Conservation (phyloP, 37 sponge, comb jelly and placozoan species). For the Ephydatia muelleri region DNA sequence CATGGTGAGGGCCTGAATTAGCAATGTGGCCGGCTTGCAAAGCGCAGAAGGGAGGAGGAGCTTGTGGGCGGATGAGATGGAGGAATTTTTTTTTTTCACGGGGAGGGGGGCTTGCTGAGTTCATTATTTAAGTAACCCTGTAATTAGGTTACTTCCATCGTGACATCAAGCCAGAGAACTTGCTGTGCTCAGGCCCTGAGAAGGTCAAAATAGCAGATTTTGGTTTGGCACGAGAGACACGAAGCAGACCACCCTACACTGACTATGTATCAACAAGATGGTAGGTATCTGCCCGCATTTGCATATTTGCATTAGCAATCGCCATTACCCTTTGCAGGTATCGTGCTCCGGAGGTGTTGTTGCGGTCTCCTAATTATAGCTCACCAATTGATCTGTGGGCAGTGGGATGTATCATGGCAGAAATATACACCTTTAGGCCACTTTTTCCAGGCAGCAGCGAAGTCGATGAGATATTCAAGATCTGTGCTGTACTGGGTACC, state of each 20-base stretch:
- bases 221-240: slow-evolving; percentile 95
- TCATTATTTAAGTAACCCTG: neutral
- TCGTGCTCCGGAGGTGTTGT: slow-evolving; percentile 92
- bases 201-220: slow-evolving; percentile 97
- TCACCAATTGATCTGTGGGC: slow-evolving; percentile 99
- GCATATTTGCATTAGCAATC: neutral
- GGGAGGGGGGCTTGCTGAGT: neutral
- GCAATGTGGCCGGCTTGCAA: no score
- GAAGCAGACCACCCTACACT: slow-evolving; percentile 95
- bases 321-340: slow-evolving; percentile 66
- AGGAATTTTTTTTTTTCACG: neutral
- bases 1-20: slow-evolving; percentile 61
- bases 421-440: slow-evolving; percentile 92
- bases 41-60: neutral
- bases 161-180: slow-evolving; percentile 97
- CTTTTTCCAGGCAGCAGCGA: slow-evolving; percentile 94
- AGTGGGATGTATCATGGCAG: slow-evolving; percentile 92
- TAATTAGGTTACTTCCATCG: slow-evolving; percentile 92
- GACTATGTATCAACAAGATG: slow-evolving; percentile 98
- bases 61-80: neutral
- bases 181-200: slow-evolving; percentile 95
- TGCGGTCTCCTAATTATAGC: slow-evolving; percentile 89
- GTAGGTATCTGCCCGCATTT: slow-evolving; percentile 28
- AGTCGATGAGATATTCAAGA: slow-evolving; percentile 91
- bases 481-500: slow-evolving; percentile 86